A percentile compares a stretch with the other conserved stretches of the same genome.
Conservation (phyloP, 2,797 vertebrate genomes). For the Sylvia borin region DNA sequence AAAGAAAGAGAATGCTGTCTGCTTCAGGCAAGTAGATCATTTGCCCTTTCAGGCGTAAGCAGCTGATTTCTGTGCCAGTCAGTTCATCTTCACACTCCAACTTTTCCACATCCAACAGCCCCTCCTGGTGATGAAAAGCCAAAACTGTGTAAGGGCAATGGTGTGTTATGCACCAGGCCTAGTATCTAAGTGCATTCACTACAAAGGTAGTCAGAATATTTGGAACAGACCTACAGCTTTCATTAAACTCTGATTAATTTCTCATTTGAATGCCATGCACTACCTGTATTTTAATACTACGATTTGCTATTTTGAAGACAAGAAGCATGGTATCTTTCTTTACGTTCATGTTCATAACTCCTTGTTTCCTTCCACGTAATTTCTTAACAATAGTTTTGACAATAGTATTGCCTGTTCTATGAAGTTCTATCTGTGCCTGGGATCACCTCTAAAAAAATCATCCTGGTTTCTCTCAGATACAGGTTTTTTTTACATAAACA, state of each 20-base stretch:
- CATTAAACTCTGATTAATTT: not conserved
- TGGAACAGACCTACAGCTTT: not conserved
- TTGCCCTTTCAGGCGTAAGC: constrained; percentile 96
- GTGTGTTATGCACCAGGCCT: not conserved
- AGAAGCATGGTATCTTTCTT: not conserved
- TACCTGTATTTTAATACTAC: not conserved
- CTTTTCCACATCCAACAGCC: constrained; percentile 94
- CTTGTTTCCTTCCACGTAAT: not conserved
- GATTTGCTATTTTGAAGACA: not conserved
- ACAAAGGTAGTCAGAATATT: not conserved
- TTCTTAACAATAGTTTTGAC: not conserved
- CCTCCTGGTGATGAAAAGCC: constrained; percentile 84
- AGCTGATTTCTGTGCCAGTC: constrained; percentile 96
- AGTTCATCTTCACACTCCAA: constrained; percentile 95
- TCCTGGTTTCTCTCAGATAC: not conserved
- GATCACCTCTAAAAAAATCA: not conserved
- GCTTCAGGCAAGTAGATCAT: constrained; percentile 99
- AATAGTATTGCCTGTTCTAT: not conserved
- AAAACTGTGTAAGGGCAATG: not conserved
- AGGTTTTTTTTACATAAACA: not conserved
- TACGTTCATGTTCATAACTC: not conserved
- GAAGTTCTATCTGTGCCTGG: not conserved
- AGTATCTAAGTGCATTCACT: not conserved
- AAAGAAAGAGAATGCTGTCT: constrained; percentile 97
- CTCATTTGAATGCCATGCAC: not conserved